Conservation (phyloP, 2,113 vertebrate species). For the Grammatotria lemairii region DNA sequence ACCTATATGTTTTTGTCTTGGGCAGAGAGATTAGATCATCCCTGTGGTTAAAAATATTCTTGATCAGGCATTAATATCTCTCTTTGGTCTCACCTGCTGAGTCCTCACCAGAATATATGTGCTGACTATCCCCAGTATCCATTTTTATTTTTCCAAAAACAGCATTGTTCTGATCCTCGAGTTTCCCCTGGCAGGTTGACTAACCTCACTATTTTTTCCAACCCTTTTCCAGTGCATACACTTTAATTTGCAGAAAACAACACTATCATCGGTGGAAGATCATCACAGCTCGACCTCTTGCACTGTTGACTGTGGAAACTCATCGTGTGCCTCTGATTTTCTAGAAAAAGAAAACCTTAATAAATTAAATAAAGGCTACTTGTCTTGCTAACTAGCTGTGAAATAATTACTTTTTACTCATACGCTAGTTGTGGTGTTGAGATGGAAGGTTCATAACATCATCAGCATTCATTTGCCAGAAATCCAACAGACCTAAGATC, state of each 20-base stretch:
- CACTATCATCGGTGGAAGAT: not conserved
- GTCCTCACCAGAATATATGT: not conserved
- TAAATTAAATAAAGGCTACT: not conserved
- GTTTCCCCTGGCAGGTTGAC: not conserved
- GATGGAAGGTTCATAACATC: not conserved
- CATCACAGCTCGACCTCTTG: not conserved
- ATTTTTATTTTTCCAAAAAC: not conserved
- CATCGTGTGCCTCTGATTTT: not conserved
- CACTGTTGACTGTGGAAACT: not conserved
- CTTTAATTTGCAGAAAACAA: not conserved
- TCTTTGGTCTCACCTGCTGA: not conserved
- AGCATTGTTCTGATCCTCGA: not conserved
- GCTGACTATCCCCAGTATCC: not conserved
- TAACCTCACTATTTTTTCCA: not conserved
- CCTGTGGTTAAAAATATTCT: not conserved
- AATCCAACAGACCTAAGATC: not conserved
- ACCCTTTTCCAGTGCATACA: rapidly evolving
- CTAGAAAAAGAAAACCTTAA: not conserved
- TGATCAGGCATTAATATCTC: not conserved
- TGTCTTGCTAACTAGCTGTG: not conserved
- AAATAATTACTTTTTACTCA: not conserved
- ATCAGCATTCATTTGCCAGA: not conserved
- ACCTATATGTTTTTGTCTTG: not conserved
- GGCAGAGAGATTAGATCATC: not conserved
- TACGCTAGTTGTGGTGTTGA: not conserved